A percentile compares a stretch with the other conserved stretches of the same genome.
Conservation (phyloP, 2,888 invertebrate genomes). For the Pseudanteris insignis region DNA sequence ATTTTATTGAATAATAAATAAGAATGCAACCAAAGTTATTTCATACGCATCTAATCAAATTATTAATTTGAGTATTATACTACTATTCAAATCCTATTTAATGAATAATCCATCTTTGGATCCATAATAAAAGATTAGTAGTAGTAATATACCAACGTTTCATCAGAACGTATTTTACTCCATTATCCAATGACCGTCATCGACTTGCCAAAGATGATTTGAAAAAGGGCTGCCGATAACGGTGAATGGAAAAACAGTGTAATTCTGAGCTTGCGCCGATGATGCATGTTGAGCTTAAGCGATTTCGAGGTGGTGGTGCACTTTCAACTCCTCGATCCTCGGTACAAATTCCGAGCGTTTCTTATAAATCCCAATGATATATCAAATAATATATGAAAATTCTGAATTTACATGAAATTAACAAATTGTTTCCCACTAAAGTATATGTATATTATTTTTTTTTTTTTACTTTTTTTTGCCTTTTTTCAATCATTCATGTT, state of each 20-base stretch:
- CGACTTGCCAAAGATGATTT: conserved; percentile 19
- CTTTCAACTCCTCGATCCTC: conserved; percentile 60
- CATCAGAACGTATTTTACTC: conserved; percentile 37
- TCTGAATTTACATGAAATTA: too few relatives aligned
- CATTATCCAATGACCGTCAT: conserved; percentile 46
- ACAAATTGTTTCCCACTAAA: too few relatives aligned
- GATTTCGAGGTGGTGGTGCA: conserved; percentile 64
- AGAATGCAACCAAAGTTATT: too few relatives aligned
- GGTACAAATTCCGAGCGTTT: conserved; percentile 51
- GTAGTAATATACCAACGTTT: too few relatives aligned
- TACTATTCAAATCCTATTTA: too few relatives aligned
- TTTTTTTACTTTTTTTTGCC: conserved; percentile 28
- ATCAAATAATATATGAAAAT: conserved; percentile 46
- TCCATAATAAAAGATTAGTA: too few relatives aligned
- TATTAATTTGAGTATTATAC: too few relatives aligned
- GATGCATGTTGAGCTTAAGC: conserved; percentile 67
- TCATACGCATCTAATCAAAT: too few relatives aligned
- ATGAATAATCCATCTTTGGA: too few relatives aligned
- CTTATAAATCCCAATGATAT: conserved; percentile 49
- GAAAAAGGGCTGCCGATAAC: conserved; percentile 36
- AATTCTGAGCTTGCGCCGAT: conserved; percentile 66
- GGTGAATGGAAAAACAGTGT: conserved; percentile 47
- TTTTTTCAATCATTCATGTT: conserved; percentile 5
- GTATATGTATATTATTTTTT: conserved; percentile 36
- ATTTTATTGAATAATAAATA: too few relatives aligned